phyloP scores from a whole-genome alignment of 2,113 vertebrate species.

The Bagarius yarrelli region DNA sequence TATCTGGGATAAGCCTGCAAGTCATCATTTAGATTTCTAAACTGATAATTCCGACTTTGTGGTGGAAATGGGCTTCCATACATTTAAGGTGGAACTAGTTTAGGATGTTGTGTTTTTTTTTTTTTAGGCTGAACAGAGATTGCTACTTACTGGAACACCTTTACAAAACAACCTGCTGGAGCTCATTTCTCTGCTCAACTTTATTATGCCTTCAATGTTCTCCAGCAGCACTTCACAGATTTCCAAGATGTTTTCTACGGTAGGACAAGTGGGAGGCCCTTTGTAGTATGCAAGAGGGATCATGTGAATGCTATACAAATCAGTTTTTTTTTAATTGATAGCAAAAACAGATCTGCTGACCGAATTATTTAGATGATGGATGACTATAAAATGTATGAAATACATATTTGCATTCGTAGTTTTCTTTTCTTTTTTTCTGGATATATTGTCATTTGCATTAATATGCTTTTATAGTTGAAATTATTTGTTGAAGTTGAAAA shows the following conservation, averaged over 20 bases:
- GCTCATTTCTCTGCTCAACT: slow-evolving; percentile 94
- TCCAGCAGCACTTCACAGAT: slow-evolving; percentile 89
- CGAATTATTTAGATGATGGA: not conserved
- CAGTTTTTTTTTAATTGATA: not conserved
- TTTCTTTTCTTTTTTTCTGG: not conserved
- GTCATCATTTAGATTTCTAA: no score
- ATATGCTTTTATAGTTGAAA: no score
- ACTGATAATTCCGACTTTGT: no score
- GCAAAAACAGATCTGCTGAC: not conserved
- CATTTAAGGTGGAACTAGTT: not conserved
- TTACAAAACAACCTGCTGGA: slow-evolving; percentile 95
- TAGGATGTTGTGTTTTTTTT: not conserved
- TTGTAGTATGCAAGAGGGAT: not conserved
- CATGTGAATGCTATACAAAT: not conserved
- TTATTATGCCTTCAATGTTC: slow-evolving; percentile 99
- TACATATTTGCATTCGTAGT: not conserved
- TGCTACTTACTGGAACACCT: slow-evolving; percentile 92
- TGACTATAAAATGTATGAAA: not conserved
- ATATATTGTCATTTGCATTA: not conserved
- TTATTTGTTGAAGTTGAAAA: no score
- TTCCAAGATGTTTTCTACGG: slow-evolving; percentile 91
- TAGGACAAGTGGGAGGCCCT: slow-evolving; percentile 51
- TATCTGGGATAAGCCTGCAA: no score
- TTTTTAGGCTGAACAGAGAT: slow-evolving; percentile 82
- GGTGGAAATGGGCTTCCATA: no score